Conservation (phyloP, 2,113 vertebrate genomes). For the Labeo catla region DNA sequence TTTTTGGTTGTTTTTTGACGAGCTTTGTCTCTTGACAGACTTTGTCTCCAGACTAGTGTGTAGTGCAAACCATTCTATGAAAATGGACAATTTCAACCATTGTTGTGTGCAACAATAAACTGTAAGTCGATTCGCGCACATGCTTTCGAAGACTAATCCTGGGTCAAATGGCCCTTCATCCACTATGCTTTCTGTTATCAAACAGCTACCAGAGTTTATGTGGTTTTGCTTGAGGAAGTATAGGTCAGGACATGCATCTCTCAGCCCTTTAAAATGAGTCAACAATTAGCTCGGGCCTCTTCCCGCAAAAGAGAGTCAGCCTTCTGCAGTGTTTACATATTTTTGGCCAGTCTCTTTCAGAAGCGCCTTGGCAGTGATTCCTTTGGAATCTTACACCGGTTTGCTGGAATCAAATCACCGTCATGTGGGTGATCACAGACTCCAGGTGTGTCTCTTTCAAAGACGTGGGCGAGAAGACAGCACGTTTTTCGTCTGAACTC, state of each 20-base stretch:
- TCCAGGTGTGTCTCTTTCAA: constrained; percentile 32
- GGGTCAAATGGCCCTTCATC: background rate
- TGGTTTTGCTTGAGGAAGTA: constrained; percentile 25
- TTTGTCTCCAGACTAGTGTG: background rate
- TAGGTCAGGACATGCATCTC: constrained; percentile 38
- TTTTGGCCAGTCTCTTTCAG: constrained; percentile 23
- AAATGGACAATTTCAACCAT: background rate
- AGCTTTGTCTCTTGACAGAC: background rate
- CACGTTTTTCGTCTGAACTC: background rate
- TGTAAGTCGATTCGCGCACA: background rate
- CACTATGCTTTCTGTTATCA: background rate
- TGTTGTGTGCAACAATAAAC: background rate
- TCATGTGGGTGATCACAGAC: constrained; percentile 36
- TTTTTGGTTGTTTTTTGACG: background rate
- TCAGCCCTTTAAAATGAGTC: constrained; percentile 35
- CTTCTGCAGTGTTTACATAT: constrained; percentile 32
- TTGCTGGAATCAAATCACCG: constrained; percentile 17
- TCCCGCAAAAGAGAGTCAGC: constrained; percentile 29
- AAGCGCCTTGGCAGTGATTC: constrained; percentile 22
- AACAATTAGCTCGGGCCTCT: constrained; percentile 37
- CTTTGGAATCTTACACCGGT: constrained; percentile 29
- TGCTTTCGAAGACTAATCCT: background rate
- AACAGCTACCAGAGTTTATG: background rate
- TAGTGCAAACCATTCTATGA: background rate
- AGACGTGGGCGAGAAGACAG: background rate